Base-by-base conservation (phyloP, 2,888 invertebrate genomes). In the Orchesellides sinensis region DNA sequence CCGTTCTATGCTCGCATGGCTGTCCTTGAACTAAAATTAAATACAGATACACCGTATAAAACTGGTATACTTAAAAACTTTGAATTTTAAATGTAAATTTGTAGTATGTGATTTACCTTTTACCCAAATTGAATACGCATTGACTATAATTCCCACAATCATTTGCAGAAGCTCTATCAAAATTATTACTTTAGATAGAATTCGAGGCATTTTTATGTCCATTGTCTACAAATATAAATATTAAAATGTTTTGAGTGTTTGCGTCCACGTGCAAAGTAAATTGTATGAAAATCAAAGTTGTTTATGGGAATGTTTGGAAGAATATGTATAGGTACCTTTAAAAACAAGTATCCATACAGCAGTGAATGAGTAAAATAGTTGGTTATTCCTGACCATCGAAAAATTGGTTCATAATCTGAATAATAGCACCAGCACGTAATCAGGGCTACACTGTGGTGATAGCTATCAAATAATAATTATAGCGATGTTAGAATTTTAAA, bases 381-480 rank as follows among this genome's bases (percentile, higher is more conserved):
- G 96, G 97, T 97, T 75, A 96, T 95, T 89, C 97, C 95, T 91
- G 96, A 97, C 96, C 97, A 97, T 87, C 97, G 93, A 73, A 96
- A 96, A 54, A 96, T 96, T 6, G 96, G 94, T 74, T 96, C 96
- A 91, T 95, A 89, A 91, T 96, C 96, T 66, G 95, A 94, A 91
- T 96, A 96, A 12, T 95, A 95, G 92, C 95, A 97, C 97, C 97
- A 98, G 21, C 96, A 95, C 91, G 97, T 98, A 72, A 98, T 93
- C 86, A 98, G 92, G 70, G 98, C 98, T 45, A 97, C 97, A 90
- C 97, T 96, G 91, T 98, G 98, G 90, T 98, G 98, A 90, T 98
- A 98, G 54, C 83, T 85, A 35, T 14, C 27, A 54, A 25, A 1
- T 47, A 29, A 27, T 32, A 59, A 35, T 52, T 40, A 6, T 8